Conservation (phyloP, 2,888 invertebrate genomes). For the Suillia variegata region DNA sequence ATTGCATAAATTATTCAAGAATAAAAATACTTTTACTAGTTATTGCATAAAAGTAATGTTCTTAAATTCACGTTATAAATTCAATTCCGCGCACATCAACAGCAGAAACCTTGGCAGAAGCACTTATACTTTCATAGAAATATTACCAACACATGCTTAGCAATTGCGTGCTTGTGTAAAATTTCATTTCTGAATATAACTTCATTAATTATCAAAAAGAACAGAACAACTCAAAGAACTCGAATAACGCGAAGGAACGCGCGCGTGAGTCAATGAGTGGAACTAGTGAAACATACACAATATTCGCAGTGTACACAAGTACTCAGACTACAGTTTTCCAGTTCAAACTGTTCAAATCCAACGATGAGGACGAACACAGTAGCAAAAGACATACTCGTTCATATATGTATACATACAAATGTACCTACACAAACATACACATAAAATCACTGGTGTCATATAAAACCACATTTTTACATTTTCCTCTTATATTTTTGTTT, state of each 20-base stretch:
- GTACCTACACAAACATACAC: too few species aligned
- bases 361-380: too few species aligned
- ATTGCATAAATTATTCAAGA: slow-evolving; percentile 47
- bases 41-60: slow-evolving; percentile 41
- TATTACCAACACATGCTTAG: slow-evolving; percentile 4
- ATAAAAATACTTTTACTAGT: slow-evolving; percentile 50
- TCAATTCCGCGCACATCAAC: not conserved
- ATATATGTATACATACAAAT: too few species aligned
- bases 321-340: too few species aligned
- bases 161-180: slow-evolving; percentile 47
- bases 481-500: slow-evolving; percentile 33
- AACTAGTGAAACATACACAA: not conserved
- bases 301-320: not conserved
- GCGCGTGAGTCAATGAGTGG: too few species aligned
- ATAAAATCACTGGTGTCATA: slow-evolving; percentile 5
- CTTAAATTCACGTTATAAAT: slow-evolving; percentile 4
- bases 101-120: slow-evolving; percentile 16
- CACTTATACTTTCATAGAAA: not conserved
- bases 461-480: slow-evolving; percentile 15
- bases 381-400: too few species aligned
- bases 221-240: too few species aligned
- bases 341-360: too few species aligned
- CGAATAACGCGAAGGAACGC: too few species aligned
- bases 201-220: slow-evolving; percentile 53
- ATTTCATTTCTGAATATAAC: slow-evolving; percentile 43